Evolutionary conservation across 2,888 invertebrate species (phyloP).

Genomic region (Corbicula japonica): DNA sequence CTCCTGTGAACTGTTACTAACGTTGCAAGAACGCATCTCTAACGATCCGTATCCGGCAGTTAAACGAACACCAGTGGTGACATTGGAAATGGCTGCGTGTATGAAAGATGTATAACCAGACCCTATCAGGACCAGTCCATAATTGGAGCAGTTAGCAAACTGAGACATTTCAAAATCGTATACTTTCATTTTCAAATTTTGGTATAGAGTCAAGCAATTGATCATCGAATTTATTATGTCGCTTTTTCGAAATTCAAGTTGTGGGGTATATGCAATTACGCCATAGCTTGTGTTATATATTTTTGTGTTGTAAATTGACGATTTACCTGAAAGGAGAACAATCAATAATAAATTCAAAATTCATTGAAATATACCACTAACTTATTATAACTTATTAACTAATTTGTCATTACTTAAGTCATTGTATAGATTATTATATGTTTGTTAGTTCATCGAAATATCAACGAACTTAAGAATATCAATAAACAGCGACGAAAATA

Average conservation of each 20-base stretch:
- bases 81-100: not conserved
- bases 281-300: slow-evolving; percentile 16
- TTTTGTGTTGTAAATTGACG: not conserved
- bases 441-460: no score
- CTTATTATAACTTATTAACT: no score
- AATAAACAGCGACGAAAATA: no score
- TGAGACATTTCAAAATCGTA: slow-evolving; percentile 15
- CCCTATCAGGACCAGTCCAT: slow-evolving; percentile 10
- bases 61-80: not conserved
- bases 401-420: no score
- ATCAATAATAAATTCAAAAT: no score
- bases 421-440: no score
- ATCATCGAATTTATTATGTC: slow-evolving; percentile 8
- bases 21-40: not conserved
- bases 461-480: no score
- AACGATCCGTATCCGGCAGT: not conserved
- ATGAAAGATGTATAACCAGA: not conserved
- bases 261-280: slow-evolving; percentile 6
- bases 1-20: not conserved
- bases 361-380: no score
- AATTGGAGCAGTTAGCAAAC: slow-evolving; percentile 4
- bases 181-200: not conserved
- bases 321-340: not conserved
- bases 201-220: slow-evolving; percentile 8
- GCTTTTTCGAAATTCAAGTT: not conserved